Evolutionary conservation across 2,888 invertebrate species (phyloP), one percentile per base, ranked within the genome.

Genomic region (Chrysolina oricalcia): DNA sequence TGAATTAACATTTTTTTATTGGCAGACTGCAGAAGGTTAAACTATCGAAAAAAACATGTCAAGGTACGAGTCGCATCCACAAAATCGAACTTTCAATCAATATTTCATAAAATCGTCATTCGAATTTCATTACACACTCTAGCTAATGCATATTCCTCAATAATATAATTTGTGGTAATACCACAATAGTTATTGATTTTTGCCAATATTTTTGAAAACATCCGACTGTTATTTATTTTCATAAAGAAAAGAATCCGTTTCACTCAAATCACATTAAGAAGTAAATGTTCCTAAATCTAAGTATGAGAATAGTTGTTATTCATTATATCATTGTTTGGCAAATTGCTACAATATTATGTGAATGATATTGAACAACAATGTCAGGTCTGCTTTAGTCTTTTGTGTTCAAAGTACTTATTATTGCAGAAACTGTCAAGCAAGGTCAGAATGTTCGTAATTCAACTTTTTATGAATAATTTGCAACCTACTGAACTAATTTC

Each of bases 291-390:
- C n/a, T n/a, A n/a, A 21, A 21, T 1, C 11, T 53, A 27, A 23
- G 2, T 59, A 59, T 10, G 35, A 59, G 59, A 59, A 19, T 11
- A 15, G n/a, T 59, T 59, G 59, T n/a, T n/a, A 27, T 35, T 17
- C 35, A 59, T 59, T 59, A 23, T 27, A 2, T 59, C 59, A 59
- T 59, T 59, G 59, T 59, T n/a, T 59, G 5, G 9, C 6, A 27
- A 59, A 59, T 59, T 59, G 27, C 27, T 59, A 59, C n/a, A 59
- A 59, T 27, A 59, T 35, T 59, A 35, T 59, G 59, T 27, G 59
- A 59, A 59, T n/a, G 23, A 59, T 59, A 27, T 27, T 59, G 59
- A 59, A 59, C 27, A 59, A 59, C 59, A 59, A 59, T 35, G 59
- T 59, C 59, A 35, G 59, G 59, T 59, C 35, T 59, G 35, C n/a